Evolutionary conservation across 2,888 invertebrate species (phyloP).

Genomic region (Ceraclea dissimilis): DNA sequence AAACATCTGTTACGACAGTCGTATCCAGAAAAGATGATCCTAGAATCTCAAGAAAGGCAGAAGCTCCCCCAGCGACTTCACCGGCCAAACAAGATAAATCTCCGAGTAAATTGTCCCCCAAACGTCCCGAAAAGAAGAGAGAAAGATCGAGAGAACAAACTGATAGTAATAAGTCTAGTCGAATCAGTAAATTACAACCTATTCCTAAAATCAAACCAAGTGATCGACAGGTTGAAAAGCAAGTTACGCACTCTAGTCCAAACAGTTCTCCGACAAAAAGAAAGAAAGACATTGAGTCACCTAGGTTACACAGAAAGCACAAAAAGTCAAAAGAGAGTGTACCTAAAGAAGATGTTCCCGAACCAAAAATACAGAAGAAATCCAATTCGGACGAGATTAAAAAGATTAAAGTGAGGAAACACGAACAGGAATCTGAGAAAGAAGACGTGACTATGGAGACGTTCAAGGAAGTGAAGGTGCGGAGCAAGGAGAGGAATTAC

Average conservation of each 20-base stretch:
- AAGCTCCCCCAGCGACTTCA: not conserved
- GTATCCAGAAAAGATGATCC: not conserved
- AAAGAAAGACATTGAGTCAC: conserved; percentile 16
- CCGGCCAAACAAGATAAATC: conserved; percentile 12
- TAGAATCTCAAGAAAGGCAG: not conserved
- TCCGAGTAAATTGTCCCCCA: conserved; percentile 7
- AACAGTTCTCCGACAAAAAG: conserved; percentile 11
- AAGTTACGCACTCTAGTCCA: not conserved
- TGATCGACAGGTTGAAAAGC: not conserved
- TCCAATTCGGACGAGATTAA: conserved; percentile 5
- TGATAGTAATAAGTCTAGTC: not conserved
- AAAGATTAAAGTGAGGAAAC: conserved; percentile 16
- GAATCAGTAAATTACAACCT: conserved; percentile 36
- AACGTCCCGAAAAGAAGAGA: not conserved
- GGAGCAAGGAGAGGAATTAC: conserved; percentile 56
- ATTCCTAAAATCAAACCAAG: conserved; percentile 27
- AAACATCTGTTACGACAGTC: conserved; percentile 25
- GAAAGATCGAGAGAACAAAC: not conserved
- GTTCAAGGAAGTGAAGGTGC: conserved; percentile 52
- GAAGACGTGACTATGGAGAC: conserved; percentile 22
- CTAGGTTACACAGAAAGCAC: conserved; percentile 7
- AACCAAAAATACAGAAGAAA: not conserved
- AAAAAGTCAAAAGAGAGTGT: conserved; percentile 19
- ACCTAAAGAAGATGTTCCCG: not conserved
- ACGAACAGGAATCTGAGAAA: conserved; percentile 28